phyloP scores from a whole-genome alignment of 2,797 vertebrate genomes.

The Picus viridis region DNA sequence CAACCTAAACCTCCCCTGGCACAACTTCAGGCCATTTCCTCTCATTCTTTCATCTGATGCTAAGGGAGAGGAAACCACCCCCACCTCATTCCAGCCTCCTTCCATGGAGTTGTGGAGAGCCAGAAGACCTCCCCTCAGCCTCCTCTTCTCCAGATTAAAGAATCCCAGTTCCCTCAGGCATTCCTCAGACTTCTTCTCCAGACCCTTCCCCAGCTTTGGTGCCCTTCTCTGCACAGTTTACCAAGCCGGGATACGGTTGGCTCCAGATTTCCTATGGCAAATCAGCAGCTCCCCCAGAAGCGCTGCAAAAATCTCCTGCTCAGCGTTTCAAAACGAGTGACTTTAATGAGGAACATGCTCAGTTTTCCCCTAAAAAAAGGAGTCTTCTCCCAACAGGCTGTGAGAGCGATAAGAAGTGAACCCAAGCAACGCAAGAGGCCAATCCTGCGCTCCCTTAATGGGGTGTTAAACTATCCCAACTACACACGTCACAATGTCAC shows the following conservation, averaged over 20 bases:
- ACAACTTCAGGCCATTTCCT: no score
- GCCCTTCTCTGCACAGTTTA: not conserved
- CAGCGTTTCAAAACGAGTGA: not conserved
- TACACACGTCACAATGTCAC: slow-evolving; percentile 16
- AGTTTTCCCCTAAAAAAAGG: not conserved
- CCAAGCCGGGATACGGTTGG: no score
- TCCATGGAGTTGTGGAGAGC: no score
- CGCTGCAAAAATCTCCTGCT: not conserved
- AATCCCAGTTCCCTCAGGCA: no score
- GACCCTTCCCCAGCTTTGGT: no score
- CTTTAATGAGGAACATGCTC: fast-evolving
- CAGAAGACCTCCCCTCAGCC: no score
- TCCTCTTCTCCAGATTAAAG: no score
- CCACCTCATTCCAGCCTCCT: no score
- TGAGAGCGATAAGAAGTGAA: not conserved
- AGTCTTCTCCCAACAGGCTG: not conserved
- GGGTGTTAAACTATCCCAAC: slow-evolving; percentile 48
- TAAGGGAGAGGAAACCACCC: no score
- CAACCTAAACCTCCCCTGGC: no score
- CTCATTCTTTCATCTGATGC: no score
- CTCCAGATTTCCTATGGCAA: not conserved
- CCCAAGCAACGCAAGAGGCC: not conserved
- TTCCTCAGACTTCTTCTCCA: no score
- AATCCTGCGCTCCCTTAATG: not conserved
- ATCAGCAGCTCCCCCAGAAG: not conserved